Evolutionary conservation across 2,113 vertebrate genomes (phyloP).

Genomic region (Burhinus oedicnemus): DNA sequence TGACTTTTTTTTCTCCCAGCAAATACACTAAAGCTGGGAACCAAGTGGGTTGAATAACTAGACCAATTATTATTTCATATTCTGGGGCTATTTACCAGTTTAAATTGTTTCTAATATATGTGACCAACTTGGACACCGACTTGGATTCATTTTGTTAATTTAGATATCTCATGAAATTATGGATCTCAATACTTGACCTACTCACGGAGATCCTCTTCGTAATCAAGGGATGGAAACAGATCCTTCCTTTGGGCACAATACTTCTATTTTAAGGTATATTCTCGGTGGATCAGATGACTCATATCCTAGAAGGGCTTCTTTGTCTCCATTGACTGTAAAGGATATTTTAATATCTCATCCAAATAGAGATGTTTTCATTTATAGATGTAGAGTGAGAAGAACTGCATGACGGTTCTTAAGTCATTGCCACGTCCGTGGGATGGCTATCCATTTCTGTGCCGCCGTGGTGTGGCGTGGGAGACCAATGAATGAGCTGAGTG

Average conservation of each 20-base stretch:
- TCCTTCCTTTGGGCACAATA: not conserved
- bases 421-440: rapidly evolving
- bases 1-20: not conserved
- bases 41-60: not conserved
- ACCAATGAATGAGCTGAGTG: not conserved
- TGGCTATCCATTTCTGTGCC: not conserved
- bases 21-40: not conserved
- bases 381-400: not conserved
- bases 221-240: not conserved
- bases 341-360: slow-evolving; percentile 7
- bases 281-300: slow-evolving; percentile 6
- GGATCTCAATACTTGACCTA: not conserved
- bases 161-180: not conserved
- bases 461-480: rapidly evolving
- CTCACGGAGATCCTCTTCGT: not conserved
- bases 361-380: not conserved
- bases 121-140: not conserved
- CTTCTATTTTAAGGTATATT: not conserved
- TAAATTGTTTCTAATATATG: not conserved
- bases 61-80: not conserved
- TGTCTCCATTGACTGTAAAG: not conserved
- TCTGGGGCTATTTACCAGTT: not conserved
- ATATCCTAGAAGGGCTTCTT: not conserved
- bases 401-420: not conserved
- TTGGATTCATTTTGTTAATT: not conserved